Evolutionary conservation across 2,888 invertebrate genomes (phyloP).

Genomic region (Sussaba pulchella): DNA sequence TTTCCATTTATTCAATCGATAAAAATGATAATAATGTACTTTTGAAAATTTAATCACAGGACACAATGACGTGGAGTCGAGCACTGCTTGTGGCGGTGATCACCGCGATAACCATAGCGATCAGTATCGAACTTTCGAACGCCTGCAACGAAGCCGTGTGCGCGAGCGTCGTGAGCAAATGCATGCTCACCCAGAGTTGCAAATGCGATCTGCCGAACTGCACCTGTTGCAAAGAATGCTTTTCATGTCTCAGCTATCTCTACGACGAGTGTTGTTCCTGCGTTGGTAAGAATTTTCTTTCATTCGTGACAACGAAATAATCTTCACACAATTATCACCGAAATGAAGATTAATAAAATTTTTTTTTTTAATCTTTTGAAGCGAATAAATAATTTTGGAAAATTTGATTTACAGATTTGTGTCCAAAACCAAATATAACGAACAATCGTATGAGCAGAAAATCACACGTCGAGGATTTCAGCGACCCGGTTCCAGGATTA

Average conservation of each 20-base stretch:
- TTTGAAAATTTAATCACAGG: constrained; percentile 65
- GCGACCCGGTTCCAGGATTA: constrained; percentile 92
- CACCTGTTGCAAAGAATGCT: constrained; percentile 97
- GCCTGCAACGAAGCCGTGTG: constrained; percentile 97
- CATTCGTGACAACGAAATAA: too few species aligned
- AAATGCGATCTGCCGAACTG: constrained; percentile 97
- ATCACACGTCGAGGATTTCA: constrained; percentile 94
- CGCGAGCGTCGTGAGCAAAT: constrained; percentile 98
- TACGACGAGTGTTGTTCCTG: constrained; percentile 98
- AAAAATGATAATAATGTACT: not conserved
- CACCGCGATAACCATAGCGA: constrained; percentile 70
- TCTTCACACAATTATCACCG: too few species aligned
- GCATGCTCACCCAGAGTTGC: constrained; percentile 97
- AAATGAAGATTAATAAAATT: too few species aligned
- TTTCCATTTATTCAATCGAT: too few species aligned
- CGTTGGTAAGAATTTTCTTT: constrained; percentile 93
- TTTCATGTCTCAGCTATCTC: constrained; percentile 94
- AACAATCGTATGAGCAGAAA: constrained; percentile 90
- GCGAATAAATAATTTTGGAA: constrained; percentile 41
- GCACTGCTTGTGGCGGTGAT: constrained; percentile 68
- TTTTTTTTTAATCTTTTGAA: not conserved
- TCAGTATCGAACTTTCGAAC: constrained; percentile 70
- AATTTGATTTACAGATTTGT: constrained; percentile 89
- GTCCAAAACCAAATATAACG: constrained; percentile 93
- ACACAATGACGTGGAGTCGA: constrained; percentile 76